phyloP scores from a whole-genome alignment of 2,888 invertebrate genomes.

The Seladonia tumulorum region DNA sequence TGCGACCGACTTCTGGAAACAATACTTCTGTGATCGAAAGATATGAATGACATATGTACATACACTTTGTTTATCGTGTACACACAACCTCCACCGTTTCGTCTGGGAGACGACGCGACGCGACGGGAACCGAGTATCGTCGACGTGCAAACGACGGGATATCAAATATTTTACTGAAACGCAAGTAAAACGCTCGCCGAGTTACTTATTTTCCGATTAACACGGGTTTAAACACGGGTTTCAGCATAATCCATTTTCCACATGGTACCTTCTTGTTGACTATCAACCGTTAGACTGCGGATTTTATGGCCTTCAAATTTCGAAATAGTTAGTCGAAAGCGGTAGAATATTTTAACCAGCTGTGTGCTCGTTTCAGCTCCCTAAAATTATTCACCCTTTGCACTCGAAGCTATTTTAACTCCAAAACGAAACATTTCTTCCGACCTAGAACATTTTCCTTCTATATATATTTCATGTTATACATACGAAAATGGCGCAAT shows the following conservation, averaged over 20 bases:
- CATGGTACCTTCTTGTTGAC: background rate
- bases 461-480: too few species aligned
- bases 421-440: too few species aligned
- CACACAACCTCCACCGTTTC: constrained; percentile 48
- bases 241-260: background rate
- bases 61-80: constrained; percentile 57
- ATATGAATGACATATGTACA: constrained; percentile 49
- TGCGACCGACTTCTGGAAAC: constrained; percentile 22
- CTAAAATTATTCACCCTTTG: too few species aligned
- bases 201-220: constrained; percentile 14
- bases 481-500: too few species aligned
- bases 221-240: background rate
- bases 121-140: constrained; percentile 56
- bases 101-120: constrained; percentile 36
- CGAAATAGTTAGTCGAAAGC: too few species aligned
- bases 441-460: too few species aligned
- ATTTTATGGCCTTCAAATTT: background rate
- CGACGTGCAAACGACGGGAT: constrained; percentile 43
- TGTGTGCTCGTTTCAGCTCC: too few species aligned
- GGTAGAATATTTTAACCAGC: too few species aligned
- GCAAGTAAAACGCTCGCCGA: constrained; percentile 22
- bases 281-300: background rate
- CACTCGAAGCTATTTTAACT: too few species aligned
- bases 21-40: constrained; percentile 63
- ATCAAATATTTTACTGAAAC: constrained; percentile 69